These are phyloP conservation scores for Brachyistius frenatus DNA, from an alignment of 2,113 vertebrate species.

Conservation along the genomic window DNA sequence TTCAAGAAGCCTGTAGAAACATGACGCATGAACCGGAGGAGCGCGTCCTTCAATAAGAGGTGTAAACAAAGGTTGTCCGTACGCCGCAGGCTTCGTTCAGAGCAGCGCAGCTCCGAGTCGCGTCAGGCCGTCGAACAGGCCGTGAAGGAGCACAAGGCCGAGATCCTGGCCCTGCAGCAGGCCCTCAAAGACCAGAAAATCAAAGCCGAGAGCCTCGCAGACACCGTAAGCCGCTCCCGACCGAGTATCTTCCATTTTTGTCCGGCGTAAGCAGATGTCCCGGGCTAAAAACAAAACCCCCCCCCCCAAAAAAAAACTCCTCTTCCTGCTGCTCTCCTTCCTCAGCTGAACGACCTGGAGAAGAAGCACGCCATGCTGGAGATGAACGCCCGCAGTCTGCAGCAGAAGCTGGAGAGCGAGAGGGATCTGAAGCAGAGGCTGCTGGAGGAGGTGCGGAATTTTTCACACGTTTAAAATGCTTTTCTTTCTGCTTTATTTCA, in stretches of 20 bases:
- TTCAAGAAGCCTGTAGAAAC: neutral
- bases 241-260: neutral
- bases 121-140: conserved; percentile 96
- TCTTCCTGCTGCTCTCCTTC: conserved; percentile 9
- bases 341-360: conserved; percentile 94
- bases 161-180: conserved; percentile 96
- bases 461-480: neutral
- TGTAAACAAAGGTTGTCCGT: neutral
- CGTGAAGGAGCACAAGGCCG: conserved; percentile 98
- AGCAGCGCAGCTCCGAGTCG: conserved; percentile 96
- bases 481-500: neutral
- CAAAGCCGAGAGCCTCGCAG: conserved; percentile 96
- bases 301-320: neutral
- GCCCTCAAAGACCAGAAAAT: conserved; percentile 98
- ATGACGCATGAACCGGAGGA: neutral
- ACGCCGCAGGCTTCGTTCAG: conserved; percentile 88
- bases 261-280: neutral
- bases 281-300: neutral
- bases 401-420: conserved; percentile 97
- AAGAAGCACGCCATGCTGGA: conserved; percentile 99
- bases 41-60: neutral
- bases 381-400: conserved; percentile 96
- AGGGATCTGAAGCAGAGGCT: conserved; percentile 96
- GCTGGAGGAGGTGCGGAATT: conserved; percentile 90
- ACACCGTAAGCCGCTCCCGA: conserved; percentile 87